Evolutionary conservation across 2,888 invertebrate genomes (phyloP).

Genomic region (Dynastes tityus): DNA sequence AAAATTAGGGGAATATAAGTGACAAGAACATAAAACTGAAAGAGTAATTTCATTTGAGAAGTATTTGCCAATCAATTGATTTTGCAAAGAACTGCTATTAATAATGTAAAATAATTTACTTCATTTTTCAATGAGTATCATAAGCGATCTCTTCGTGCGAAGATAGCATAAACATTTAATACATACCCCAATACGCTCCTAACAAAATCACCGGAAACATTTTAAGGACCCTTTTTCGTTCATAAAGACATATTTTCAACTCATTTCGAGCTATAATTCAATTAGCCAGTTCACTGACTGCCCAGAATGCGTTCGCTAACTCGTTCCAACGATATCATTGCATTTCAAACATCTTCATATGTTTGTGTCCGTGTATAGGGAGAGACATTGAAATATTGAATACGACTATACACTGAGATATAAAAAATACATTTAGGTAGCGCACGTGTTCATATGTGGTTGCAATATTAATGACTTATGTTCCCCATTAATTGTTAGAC

Average conservation of each 20-base stretch:
- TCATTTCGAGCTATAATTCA: slow-evolving; percentile 62
- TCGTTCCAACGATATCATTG: slow-evolving; percentile 56
- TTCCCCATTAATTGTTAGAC: slow-evolving; percentile 37
- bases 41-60: too few species aligned
- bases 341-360: slow-evolving; percentile 56
- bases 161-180: too few species aligned
- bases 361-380: slow-evolving; percentile 2
- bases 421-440: slow-evolving; percentile 40
- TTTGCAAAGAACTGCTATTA: too few species aligned
- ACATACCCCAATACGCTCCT: neutral
- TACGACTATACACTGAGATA: neutral
- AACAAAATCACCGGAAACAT: too few species aligned
- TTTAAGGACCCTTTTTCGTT: slow-evolving; percentile 36
- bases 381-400: slow-evolving; percentile 19
- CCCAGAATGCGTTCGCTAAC: slow-evolving; percentile 59
- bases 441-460: slow-evolving; percentile 49
- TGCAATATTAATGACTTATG: slow-evolving; percentile 43
- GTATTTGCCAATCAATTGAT: too few species aligned
- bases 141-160: too few species aligned
- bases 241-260: slow-evolving; percentile 62
- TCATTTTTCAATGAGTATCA: too few species aligned
- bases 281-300: slow-evolving; percentile 62
- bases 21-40: too few species aligned
- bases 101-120: too few species aligned
- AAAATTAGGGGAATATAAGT: too few species aligned